Percentiles rank a stretch among this genome's conserved stretches.
Evolutionary conservation across 1,140 invertebrate genomes (phyloP).

Genomic region (Nasonia longicornis): DNA sequence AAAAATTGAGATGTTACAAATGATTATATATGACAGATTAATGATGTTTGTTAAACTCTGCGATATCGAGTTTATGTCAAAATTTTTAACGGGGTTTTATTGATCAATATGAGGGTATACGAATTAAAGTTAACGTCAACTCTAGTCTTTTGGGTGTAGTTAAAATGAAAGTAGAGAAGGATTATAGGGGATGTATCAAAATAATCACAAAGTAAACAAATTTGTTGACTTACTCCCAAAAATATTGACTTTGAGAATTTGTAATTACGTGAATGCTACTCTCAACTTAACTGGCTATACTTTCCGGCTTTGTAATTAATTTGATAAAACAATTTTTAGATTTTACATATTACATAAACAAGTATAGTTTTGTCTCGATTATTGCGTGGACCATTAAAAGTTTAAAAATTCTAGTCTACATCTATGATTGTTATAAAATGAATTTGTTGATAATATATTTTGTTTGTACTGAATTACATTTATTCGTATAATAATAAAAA

Average conservation of each 20-base stretch:
- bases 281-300: not conserved
- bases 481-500: constrained; percentile 26
- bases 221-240: constrained; percentile 4
- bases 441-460: constrained; percentile 29
- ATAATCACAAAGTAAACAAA: not conserved
- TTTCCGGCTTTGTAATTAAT: not conserved
- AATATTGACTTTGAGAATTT: constrained; percentile 2
- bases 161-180: constrained; percentile 5
- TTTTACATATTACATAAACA: not conserved
- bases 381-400: constrained; percentile 13
- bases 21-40: constrained; percentile 20
- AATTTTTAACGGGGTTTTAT: constrained; percentile 41
- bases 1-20: constrained; percentile 20
- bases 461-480: not conserved
- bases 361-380: not conserved
- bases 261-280: not conserved
- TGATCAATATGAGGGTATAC: constrained; percentile 24
- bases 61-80: constrained; percentile 37
- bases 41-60: constrained; percentile 34
- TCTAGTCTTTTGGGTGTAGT: constrained; percentile 16
- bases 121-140: constrained; percentile 44
- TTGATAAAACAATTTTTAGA: not conserved
- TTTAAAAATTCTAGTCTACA: constrained; percentile 35
- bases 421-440: constrained; percentile 18
- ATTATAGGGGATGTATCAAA: not conserved